Evolutionary conservation across 2,888 invertebrate genomes (phyloP).

Genomic region (Cephus nigrinus): DNA sequence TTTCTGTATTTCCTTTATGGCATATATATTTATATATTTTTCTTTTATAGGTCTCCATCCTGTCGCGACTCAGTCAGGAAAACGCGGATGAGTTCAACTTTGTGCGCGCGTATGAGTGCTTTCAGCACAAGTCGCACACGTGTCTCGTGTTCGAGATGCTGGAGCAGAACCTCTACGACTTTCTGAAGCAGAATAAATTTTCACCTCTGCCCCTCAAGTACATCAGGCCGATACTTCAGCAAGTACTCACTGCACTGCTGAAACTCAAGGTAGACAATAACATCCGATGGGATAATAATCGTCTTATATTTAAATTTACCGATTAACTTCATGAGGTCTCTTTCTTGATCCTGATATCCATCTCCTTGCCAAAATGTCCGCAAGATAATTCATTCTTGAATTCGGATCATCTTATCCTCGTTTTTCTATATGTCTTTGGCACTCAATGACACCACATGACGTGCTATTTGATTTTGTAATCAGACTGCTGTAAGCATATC

Average conservation of each 20-base stretch:
- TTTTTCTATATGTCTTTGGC: not conserved
- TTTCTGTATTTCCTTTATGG: not conserved
- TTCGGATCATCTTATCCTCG: not conserved
- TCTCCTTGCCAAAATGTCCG: too few relatives aligned
- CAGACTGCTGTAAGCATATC: not conserved
- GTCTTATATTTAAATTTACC: not conserved
- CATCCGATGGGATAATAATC: not conserved
- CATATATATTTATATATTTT: constrained; percentile 9
- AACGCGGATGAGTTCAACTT: constrained; percentile 99
- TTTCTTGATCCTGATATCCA: not conserved
- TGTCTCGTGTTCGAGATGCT: constrained; percentile 99
- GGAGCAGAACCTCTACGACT: constrained; percentile 99
- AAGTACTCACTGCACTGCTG: constrained; percentile 89
- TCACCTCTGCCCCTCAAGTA: constrained; percentile 97
- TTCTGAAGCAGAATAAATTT: constrained; percentile 99
- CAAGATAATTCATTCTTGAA: not conserved
- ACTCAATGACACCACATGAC: not conserved
- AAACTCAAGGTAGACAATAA: constrained; percentile 80
- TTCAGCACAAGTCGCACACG: constrained; percentile 99
- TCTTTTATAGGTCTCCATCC: constrained; percentile 79
- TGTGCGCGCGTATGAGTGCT: constrained; percentile 99
- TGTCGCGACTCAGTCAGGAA: constrained; percentile 93
- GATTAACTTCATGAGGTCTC: not conserved
- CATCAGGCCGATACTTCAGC: constrained; percentile 98
- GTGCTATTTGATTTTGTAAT: not conserved